phyloP scores from a whole-genome alignment of 2,113 vertebrate species.

The Acrocephalus kingi region DNA sequence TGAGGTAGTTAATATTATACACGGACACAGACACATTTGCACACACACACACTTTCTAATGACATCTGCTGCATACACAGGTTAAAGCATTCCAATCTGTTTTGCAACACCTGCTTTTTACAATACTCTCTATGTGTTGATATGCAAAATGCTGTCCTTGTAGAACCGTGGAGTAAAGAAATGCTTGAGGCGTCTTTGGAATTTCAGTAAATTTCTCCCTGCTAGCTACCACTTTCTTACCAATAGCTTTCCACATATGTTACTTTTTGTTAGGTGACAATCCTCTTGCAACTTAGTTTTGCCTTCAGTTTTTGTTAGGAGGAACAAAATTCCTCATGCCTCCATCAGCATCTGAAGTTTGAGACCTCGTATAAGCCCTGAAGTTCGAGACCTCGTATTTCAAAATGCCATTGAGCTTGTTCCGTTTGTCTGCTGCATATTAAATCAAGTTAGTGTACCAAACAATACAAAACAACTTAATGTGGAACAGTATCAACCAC shows the following conservation, averaged over 20 bases:
- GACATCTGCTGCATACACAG: background rate
- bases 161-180: background rate
- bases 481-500: background rate
- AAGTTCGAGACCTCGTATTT: background rate
- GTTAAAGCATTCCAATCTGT: constrained; percentile 40
- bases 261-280: background rate
- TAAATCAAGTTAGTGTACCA: background rate
- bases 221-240: background rate
- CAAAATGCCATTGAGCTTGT: background rate
- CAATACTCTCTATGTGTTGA: background rate
- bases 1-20: constrained; percentile 74
- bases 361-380: background rate
- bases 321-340: background rate
- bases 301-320: background rate
- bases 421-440: background rate
- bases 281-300: background rate
- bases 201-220: background rate
- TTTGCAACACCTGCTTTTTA: background rate
- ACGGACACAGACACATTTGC: background rate
- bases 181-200: background rate
- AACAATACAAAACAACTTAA: background rate
- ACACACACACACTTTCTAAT: background rate
- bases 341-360: background rate
- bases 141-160: constrained; percentile 11
- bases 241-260: background rate